Evolutionary conservation across 2,888 invertebrate species (phyloP), one percentile per base, ranked within the genome.

Genomic region (Drosophila longiperda): DNA sequence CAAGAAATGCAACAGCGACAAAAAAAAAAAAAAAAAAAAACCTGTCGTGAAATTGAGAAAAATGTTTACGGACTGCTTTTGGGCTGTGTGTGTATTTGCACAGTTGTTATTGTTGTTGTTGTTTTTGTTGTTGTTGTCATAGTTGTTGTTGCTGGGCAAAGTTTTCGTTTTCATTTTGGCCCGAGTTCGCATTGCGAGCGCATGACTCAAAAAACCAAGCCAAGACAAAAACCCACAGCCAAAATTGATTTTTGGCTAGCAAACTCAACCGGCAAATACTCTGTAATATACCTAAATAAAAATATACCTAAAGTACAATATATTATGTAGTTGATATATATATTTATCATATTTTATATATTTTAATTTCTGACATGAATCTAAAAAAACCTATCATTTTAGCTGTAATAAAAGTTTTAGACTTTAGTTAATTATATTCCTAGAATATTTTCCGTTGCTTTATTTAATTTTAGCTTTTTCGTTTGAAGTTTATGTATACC

Each of bases 21-120:
- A 42, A 49, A 57, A 60, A 40, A 45, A 49, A 38, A 48, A 58
- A 58, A 42, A 49, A 49, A 29, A 36, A 40, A 83, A 84, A 85
- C 85, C 82, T 86, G 85, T 88, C 75, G 88, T 78, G 85, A 86
- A 85, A 85, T 88, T 86, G 80, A 78, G 81, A 83, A 86, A 85
- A 80, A 66, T 73, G 64, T 68, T 64, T 54, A 59, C 72, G 62
- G 65, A 55, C 72, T 72, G 70, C 48, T 69, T 74, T 62, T 61
- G 57, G 23, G 65, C 55, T 66, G 59, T 64, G 32, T 52, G 53
- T 78, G 68, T 87, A 87, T 84, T 84, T 84, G 85, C 84, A 72
- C 85, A 84, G 78, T 75, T 83, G 87, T 63, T 78, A 68, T 29
- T 66, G 65, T 33, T 74, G 40, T 23, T 63, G 61, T 36, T 53